These are phyloP conservation scores for Galerucella nymphaeae DNA, from an alignment of 2,888 invertebrate species.

Conservation along the genomic window DNA sequence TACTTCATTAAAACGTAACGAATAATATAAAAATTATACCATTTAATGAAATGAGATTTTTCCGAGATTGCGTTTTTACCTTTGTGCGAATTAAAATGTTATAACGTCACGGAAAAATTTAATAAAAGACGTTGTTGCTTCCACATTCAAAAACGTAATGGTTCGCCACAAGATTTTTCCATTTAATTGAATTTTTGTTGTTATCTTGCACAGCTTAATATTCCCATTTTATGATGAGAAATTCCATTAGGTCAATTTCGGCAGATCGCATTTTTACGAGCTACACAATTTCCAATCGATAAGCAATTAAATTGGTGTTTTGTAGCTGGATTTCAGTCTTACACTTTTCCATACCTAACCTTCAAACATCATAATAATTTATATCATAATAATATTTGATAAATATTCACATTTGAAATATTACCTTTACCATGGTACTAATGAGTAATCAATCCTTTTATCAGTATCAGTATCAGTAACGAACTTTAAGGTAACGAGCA, in stretches of 20 bases:
- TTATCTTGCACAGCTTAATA: conserved; percentile 9
- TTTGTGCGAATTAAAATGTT: conserved; percentile 21
- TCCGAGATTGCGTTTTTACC: conserved; percentile 9
- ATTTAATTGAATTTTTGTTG: conserved; percentile 30
- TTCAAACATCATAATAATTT: background rate
- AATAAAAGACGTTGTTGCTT: conserved; percentile 29
- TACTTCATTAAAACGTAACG: conserved; percentile 15
- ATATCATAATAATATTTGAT: background rate
- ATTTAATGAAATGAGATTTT: conserved; percentile 21
- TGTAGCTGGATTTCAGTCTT: conserved; percentile 4
- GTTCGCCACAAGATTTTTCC: conserved; percentile 24
- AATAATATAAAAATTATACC: conserved; percentile 22
- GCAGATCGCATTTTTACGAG: conserved; percentile 22
- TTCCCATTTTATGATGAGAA: conserved; percentile 13
- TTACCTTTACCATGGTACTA: too few species aligned
- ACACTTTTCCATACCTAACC: background rate
- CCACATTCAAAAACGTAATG: conserved; percentile 21
- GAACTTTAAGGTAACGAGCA: too few species aligned
- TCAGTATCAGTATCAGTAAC: too few species aligned
- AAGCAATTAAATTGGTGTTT: conserved; percentile 24
- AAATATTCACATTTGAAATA: too few species aligned
- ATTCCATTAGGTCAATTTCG: conserved; percentile 19
- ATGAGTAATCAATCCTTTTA: too few species aligned
- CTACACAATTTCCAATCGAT: conserved; percentile 26
- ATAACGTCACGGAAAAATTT: conserved; percentile 13